A percentile compares a stretch with the other conserved stretches of the same genome.
Evolutionary conservation across 2,113 vertebrate species (phyloP).

Genomic region (Semnornis frantzii): DNA sequence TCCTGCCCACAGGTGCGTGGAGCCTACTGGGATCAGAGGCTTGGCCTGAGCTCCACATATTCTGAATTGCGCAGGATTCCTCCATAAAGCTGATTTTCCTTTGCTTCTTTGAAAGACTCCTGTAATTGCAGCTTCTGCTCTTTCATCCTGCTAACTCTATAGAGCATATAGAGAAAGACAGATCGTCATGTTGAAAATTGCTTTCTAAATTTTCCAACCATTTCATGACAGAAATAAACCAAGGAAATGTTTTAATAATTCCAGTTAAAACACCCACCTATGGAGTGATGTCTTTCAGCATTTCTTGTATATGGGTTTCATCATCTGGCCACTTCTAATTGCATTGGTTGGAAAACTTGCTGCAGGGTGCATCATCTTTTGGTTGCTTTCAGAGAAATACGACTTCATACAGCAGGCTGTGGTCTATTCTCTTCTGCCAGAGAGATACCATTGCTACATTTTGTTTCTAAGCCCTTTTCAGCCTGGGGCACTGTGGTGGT

Average conservation of each 20-base stretch:
- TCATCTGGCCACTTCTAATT: constrained; percentile 42
- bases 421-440: background rate
- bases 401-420: background rate
- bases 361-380: background rate
- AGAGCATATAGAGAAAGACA: constrained; percentile 33
- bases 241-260: constrained; percentile 52
- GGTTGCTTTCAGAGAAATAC: background rate
- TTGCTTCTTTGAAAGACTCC: constrained; percentile 35
- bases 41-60: background rate
- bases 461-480: background rate
- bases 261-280: background rate
- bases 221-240: constrained; percentile 53
- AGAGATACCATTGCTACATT: background rate
- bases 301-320: background rate
- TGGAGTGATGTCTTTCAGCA: background rate
- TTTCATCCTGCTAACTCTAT: constrained; percentile 15
- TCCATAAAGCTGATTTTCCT: constrained; percentile 42
- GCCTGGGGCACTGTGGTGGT: background rate
- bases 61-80: constrained; percentile 49
- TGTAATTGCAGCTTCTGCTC: constrained; percentile 38
- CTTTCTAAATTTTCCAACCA: constrained; percentile 51
- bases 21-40: constrained; percentile 28
- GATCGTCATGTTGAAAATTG: constrained; percentile 56
- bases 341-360: background rate
- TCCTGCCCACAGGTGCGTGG: constrained; percentile 32